Conservation (phyloP, 2,888 invertebrate species). For the Lasioglossum morio region DNA sequence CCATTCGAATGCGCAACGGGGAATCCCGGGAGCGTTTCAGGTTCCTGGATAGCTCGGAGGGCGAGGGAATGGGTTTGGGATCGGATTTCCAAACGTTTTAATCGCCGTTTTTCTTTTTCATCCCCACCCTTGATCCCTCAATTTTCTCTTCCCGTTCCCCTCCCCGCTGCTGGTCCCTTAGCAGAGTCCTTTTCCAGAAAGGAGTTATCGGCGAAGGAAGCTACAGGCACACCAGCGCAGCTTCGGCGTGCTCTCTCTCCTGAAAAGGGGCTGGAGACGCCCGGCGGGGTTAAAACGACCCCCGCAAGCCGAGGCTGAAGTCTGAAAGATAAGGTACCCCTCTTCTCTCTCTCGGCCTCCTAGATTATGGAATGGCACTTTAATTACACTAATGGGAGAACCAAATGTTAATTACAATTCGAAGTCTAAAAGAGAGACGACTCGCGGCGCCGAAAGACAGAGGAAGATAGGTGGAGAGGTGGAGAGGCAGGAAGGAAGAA, state of each 20-base stretch:
- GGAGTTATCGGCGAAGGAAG: constrained; percentile 81
- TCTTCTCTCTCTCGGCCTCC: constrained; percentile 80
- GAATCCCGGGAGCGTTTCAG: constrained; percentile 26
- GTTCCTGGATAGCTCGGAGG: constrained; percentile 5
- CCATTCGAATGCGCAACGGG: constrained; percentile 13
- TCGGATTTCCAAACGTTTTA: constrained; percentile 74
- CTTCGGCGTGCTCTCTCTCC: constrained; percentile 63
- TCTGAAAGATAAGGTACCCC: constrained; percentile 84
- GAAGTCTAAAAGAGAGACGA: constrained; percentile 87
- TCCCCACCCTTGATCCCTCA: constrained; percentile 42
- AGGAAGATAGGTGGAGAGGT: constrained; percentile 56
- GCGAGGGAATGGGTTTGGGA: constrained; percentile 35
- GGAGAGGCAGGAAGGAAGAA: constrained; percentile 41
- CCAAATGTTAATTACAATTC: constrained; percentile 91
- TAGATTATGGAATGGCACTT: constrained; percentile 89
- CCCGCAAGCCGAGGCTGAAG: constrained; percentile 80
- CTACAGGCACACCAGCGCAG: constrained; percentile 71
- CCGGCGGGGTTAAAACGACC: constrained; percentile 77
- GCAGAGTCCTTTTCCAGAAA: constrained; percentile 71
- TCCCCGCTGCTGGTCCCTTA: background rate
- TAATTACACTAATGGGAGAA: constrained; percentile 92
- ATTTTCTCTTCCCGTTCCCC: constrained; percentile 26
- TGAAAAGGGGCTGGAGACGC: constrained; percentile 69
- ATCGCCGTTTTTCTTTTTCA: constrained; percentile 71
- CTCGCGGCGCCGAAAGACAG: constrained; percentile 75